These are phyloP conservation scores for Aptenodytes forsteri DNA, from an alignment of 2,113 vertebrate genomes.

Conservation along the genomic window DNA sequence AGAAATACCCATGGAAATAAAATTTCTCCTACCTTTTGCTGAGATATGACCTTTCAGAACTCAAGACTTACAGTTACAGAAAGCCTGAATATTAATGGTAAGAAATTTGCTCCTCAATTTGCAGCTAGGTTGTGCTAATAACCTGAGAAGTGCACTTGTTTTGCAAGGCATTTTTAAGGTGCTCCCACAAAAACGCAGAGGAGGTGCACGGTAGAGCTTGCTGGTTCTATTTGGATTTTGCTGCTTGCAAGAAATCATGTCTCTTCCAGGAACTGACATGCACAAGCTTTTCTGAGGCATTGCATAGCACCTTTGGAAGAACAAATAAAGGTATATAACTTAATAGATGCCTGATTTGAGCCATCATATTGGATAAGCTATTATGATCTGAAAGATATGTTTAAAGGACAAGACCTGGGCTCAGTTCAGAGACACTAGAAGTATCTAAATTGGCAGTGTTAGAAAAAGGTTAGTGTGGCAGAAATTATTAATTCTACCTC, in stretches of 20 bases:
- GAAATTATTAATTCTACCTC: slow-evolving; percentile 5
- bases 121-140: neutral
- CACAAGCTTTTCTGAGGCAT: neutral
- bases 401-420: neutral
- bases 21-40: neutral
- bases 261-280: neutral
- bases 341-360: neutral
- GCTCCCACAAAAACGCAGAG: neutral
- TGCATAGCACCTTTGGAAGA: neutral
- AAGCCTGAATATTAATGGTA: neutral
- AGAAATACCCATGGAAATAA: neutral
- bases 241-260: neutral
- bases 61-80: neutral
- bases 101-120: neutral
- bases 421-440: neutral
- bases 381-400: neutral
- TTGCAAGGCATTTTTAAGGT: neutral
- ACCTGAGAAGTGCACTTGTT: neutral
- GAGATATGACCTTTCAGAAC: neutral
- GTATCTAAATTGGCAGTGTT: neutral
- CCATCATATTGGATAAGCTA: neutral
- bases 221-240: neutral
- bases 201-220: neutral
- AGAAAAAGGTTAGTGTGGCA: neutral
- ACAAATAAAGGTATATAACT: neutral